A percentile compares a stretch with the other conserved stretches of the same genome.
Evolutionary conservation across 2,888 invertebrate genomes (phyloP).

Genomic region (Cistogaster globosa): DNA sequence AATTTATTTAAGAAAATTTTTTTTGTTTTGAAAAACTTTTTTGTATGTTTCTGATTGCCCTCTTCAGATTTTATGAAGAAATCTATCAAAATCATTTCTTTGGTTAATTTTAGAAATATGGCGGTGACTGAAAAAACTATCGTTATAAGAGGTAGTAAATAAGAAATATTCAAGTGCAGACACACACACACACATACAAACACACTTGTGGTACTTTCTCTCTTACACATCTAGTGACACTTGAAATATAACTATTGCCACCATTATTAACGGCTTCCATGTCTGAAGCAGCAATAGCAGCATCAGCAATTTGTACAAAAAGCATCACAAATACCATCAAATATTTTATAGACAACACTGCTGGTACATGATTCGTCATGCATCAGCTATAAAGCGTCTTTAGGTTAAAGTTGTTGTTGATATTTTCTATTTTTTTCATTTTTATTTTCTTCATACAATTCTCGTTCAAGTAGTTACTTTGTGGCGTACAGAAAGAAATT

Average conservation of each 20-base stretch:
- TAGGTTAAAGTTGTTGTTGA: not conserved
- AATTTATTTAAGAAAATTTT: too few relatives aligned
- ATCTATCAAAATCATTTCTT: conserved; percentile 63
- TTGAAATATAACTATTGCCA: conserved; percentile 62
- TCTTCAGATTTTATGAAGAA: conserved; percentile 65
- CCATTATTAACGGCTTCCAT: conserved; percentile 22
- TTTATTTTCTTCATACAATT: conserved; percentile 3
- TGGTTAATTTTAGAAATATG: conserved; percentile 56
- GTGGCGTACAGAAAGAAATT: not conserved
- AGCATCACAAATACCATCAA: conserved; percentile 28
- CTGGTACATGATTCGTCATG: conserved; percentile 15
- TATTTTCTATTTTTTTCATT: not conserved
- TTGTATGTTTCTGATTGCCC: conserved; percentile 65
- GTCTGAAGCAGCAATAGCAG: conserved; percentile 10
- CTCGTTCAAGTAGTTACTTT: conserved; percentile 24
- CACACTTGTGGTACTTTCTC: not conserved
- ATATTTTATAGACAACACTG: conserved; percentile 29
- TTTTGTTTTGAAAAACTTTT: conserved; percentile 27
- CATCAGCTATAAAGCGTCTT: conserved; percentile 22
- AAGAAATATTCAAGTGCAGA: conserved; percentile 52
- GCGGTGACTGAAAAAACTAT: conserved; percentile 15
- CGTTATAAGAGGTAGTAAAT: conserved; percentile 24
- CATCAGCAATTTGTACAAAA: not conserved
- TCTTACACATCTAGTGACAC: conserved; percentile 14
- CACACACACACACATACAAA: not conserved